Conservation (phyloP, 2,888 invertebrate species). For the Heliconius ismenius region DNA sequence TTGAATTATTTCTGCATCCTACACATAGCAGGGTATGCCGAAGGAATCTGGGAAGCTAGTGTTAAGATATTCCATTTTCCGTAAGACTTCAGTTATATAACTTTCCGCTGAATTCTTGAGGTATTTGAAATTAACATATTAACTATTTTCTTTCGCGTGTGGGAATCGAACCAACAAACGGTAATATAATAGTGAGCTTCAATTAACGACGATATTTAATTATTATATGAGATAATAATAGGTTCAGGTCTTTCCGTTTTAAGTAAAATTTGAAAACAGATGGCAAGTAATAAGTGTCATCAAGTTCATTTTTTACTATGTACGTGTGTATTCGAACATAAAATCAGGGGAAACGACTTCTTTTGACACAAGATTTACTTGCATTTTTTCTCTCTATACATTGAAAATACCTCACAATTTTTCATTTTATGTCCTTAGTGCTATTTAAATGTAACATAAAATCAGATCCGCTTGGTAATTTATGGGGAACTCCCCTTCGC, state of each 20-base stretch:
- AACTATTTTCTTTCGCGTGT: not conserved
- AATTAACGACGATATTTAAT: not conserved
- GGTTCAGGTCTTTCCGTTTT: not conserved
- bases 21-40: no score
- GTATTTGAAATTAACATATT: not conserved
- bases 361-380: not conserved
- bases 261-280: not conserved
- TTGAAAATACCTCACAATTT: not conserved
- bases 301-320: no score
- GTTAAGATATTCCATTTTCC: no score
- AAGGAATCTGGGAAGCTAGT: no score
- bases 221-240: not conserved
- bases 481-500: slow-evolving; percentile 28
- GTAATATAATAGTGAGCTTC: no score
- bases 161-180: no score
- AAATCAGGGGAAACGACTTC: not conserved
- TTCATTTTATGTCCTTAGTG: slow-evolving; percentile 15
- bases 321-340: not conserved
- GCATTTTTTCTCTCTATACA: not conserved
- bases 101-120: not conserved
- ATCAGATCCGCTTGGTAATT: slow-evolving; percentile 25
- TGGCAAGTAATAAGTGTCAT: not conserved
- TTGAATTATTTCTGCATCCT: no score
- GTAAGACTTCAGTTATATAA: no score
- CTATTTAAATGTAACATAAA: slow-evolving; percentile 29